These are phyloP conservation scores for Drosophila parthenogenetica DNA, from an alignment of 2,888 invertebrate species.

Conservation along the genomic window DNA sequence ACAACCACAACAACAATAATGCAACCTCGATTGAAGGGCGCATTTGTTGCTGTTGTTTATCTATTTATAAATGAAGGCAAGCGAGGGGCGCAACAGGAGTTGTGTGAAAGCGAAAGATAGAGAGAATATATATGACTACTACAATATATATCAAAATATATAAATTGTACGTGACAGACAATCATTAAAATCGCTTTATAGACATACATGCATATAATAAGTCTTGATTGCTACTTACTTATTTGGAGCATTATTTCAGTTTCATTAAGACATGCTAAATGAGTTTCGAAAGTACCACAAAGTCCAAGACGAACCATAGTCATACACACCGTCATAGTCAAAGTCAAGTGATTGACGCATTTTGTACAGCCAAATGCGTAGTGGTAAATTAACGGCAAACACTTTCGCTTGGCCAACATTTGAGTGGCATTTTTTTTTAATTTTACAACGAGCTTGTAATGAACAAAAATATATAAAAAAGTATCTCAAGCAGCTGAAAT, in stretches of 20 bases:
- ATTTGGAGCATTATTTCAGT: constrained; percentile 77
- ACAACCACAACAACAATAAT: constrained; percentile 18
- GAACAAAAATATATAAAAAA: neutral
- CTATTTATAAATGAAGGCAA: constrained; percentile 26
- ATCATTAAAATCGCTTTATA: constrained; percentile 63
- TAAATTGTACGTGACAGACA: constrained; percentile 40
- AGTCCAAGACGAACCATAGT: constrained; percentile 8
- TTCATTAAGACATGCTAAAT: constrained; percentile 79
- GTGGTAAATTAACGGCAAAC: constrained; percentile 71
- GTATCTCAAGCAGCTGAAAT: constrained; percentile 49
- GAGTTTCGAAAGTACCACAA: constrained; percentile 70
- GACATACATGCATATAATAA: constrained; percentile 51
- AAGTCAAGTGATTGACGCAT: constrained; percentile 61
- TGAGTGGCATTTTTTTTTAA: constrained; percentile 56
- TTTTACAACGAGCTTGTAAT: constrained; percentile 37
- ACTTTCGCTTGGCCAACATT: constrained; percentile 64
- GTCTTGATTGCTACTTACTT: constrained; percentile 74
- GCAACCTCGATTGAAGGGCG: constrained; percentile 72
- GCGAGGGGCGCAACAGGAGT: neutral
- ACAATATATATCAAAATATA: neutral
- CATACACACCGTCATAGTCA: constrained; percentile 43
- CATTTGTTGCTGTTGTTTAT: constrained; percentile 24
- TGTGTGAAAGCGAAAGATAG: constrained; percentile 23
- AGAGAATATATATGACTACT: constrained; percentile 18
- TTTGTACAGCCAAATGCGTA: constrained; percentile 64